Percentiles rank a stretch among this genome's conserved stretches.
Conservation (phyloP, 2,888 invertebrate genomes). For the Coecobrya sp. region DNA sequence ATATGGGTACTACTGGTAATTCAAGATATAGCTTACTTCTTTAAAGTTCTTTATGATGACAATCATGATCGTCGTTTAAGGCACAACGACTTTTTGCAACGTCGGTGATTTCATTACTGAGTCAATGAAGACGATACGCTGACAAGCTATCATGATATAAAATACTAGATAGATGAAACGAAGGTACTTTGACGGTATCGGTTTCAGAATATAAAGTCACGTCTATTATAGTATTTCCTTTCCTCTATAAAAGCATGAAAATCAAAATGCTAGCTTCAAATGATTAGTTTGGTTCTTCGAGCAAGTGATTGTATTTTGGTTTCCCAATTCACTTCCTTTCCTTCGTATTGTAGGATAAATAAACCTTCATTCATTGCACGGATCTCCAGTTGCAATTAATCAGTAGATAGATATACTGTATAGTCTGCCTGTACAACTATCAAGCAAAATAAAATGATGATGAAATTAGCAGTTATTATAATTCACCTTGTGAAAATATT, state of each 20-base stretch:
- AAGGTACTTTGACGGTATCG: constrained; percentile 12
- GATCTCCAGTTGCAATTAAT: too few relatives aligned
- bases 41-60: constrained; percentile 72
- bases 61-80: constrained; percentile 69
- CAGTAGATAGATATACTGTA: too few relatives aligned
- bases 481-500: not conserved
- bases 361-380: too few relatives aligned
- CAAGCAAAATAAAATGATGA: not conserved
- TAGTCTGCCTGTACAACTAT: not conserved
- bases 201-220: constrained; percentile 11
- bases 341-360: too few relatives aligned
- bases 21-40: constrained; percentile 33
- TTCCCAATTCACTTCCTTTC: too few relatives aligned
- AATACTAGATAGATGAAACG: constrained; percentile 51
- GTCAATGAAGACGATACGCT: constrained; percentile 61
- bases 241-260: constrained; percentile 46
- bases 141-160: constrained; percentile 72
- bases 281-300: constrained; percentile 16
- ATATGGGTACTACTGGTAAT: constrained; percentile 11
- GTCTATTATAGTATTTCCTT: not conserved
- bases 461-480: not conserved
- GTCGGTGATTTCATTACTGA: constrained; percentile 77
- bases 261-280: constrained; percentile 38
- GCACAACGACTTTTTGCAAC: constrained; percentile 70
- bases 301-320: constrained; percentile 4